Percentiles rank a stretch among this genome's conserved stretches.
Evolutionary conservation across 2,888 invertebrate genomes (phyloP).

Genomic region (Noctua comes): DNA sequence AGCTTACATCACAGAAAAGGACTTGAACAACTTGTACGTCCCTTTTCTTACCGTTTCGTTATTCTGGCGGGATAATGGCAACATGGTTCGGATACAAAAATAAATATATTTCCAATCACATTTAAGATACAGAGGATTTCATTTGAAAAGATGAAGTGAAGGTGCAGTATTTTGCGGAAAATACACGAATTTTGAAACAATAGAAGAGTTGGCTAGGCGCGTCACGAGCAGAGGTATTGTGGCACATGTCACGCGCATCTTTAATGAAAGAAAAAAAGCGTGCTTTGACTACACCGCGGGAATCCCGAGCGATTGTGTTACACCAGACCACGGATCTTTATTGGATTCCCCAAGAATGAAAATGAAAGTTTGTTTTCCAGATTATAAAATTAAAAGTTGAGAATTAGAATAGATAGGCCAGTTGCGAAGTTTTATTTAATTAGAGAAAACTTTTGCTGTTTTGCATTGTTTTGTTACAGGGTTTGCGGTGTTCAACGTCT

Average conservation of each 20-base stretch:
- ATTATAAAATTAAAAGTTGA: slow-evolving; percentile 63
- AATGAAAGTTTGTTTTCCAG: slow-evolving; percentile 48
- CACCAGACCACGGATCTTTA: slow-evolving; percentile 28
- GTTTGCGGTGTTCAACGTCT: slow-evolving; percentile 34
- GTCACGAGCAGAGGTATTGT: slow-evolving; percentile 43
- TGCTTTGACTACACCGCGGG: slow-evolving; percentile 40
- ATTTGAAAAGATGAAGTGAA: slow-evolving; percentile 20
- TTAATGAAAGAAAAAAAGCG: slow-evolving; percentile 40
- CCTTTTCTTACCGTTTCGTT: slow-evolving; percentile 54
- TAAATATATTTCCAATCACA: slow-evolving; percentile 58
- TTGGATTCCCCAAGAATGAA: slow-evolving; percentile 40
- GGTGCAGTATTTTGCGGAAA: slow-evolving; percentile 22
- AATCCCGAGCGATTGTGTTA: slow-evolving; percentile 22
- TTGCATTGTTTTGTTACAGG: slow-evolving; percentile 42
- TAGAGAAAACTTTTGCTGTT: slow-evolving; percentile 56
- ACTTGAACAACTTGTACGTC: slow-evolving; percentile 55
- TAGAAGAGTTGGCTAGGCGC: slow-evolving; percentile 15
- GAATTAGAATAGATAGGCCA: slow-evolving; percentile 60
- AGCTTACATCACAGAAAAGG: slow-evolving; percentile 60
- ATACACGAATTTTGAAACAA: slow-evolving; percentile 47
- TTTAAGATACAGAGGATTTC: slow-evolving; percentile 34
- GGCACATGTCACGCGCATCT: slow-evolving; percentile 32
- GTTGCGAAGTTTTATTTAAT: slow-evolving; percentile 62
- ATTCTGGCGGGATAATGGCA: slow-evolving; percentile 51
- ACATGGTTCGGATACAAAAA: slow-evolving; percentile 47